These are phyloP conservation scores for Cydia splendana DNA, from an alignment of 1,140 invertebrate genomes.

Conservation along the genomic window DNA sequence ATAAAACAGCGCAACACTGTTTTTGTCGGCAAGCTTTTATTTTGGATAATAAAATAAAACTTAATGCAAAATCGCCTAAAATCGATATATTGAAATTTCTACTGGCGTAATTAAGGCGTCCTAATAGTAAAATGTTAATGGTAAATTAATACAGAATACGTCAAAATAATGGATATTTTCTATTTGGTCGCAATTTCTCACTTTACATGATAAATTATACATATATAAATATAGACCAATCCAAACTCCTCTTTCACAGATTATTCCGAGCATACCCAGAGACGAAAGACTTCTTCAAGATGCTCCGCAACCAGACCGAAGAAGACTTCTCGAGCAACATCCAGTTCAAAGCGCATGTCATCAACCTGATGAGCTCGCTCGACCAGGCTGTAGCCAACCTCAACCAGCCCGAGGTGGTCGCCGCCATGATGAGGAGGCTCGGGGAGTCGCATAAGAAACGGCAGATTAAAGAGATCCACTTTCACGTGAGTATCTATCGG, in stretches of 20 bases:
- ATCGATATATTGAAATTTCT: too few species aligned
- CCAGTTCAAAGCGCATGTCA: slow-evolving; percentile 85
- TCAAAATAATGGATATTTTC: too few species aligned
- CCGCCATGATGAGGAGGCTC: slow-evolving; percentile 82
- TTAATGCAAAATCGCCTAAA: background rate
- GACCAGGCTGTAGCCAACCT: slow-evolving; percentile 83
- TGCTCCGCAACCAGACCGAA: slow-evolving; percentile 80
- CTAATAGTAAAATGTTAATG: too few species aligned
- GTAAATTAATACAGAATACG: too few species aligned
- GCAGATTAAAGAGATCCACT: slow-evolving; percentile 75
- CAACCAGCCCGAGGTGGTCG: slow-evolving; percentile 82
- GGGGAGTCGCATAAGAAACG: slow-evolving; percentile 82
- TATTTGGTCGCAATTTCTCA: too few species aligned
- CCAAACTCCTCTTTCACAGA: slow-evolving; percentile 69
- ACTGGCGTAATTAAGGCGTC: too few species aligned
- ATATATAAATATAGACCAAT: background rate
- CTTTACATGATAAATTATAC: too few species aligned
- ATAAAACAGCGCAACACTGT: background rate
- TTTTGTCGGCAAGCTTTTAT: background rate
- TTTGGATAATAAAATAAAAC: background rate
- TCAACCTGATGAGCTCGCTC: slow-evolving; percentile 83
- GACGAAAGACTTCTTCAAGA: slow-evolving; percentile 81
- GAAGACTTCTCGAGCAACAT: slow-evolving; percentile 81
- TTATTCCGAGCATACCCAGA: slow-evolving; percentile 84
- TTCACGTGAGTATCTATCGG: slow-evolving; percentile 80